Base-by-base conservation (phyloP, 2,113 vertebrate species). In the Pogonocichla stellata region DNA sequence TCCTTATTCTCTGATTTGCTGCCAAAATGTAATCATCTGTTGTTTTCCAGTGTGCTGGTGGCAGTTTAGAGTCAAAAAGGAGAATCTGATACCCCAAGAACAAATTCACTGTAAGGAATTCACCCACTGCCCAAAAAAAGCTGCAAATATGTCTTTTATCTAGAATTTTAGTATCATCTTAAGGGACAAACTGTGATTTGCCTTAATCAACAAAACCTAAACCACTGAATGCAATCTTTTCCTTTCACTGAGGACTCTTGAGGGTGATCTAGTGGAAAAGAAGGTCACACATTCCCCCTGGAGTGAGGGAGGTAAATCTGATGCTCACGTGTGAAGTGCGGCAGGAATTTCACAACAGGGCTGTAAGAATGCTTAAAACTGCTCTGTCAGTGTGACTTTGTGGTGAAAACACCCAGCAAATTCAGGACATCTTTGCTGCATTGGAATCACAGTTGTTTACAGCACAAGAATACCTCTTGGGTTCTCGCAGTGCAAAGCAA, bases 391-490 rank as follows among this genome's bases (percentile, higher is more conserved):
- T 22, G 36, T 58, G 34, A 66, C 26, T 19, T 7, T 23, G 33
- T 87, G 71, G 19, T 73, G 58, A 86, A 90, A 91, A 77, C 33
- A 88, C 19, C 12, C 58, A 85, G 20, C 33, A 92, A 80, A 95
- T 67, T 83, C 78, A 88, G 54, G 42, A 87, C 40, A 42, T 79
- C 36, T 82, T 87, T 73, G 45, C 33, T 73, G 13, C 43, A 33
- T 70, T 89, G 87, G 74, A 92, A 88, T 82, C 26, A 22, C 29
- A 66, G 22, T 70, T 95, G 90, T 87, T 96, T 94, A 94, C 58
- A 86, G 38, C 5, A 86, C 18, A 4, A 84, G 24, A 53, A 83
- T 78, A 88, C 19, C 42, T 90, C 74, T 91, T 82, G 29, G 22
- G 78, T 86, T 77, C 50, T 88, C 78, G 77, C 34, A 80, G 22